A percentile compares a stretch with the other conserved stretches of the same genome.
phyloP scores from a whole-genome alignment of 2,113 vertebrate genomes.

The Cinclus mexicanus region DNA sequence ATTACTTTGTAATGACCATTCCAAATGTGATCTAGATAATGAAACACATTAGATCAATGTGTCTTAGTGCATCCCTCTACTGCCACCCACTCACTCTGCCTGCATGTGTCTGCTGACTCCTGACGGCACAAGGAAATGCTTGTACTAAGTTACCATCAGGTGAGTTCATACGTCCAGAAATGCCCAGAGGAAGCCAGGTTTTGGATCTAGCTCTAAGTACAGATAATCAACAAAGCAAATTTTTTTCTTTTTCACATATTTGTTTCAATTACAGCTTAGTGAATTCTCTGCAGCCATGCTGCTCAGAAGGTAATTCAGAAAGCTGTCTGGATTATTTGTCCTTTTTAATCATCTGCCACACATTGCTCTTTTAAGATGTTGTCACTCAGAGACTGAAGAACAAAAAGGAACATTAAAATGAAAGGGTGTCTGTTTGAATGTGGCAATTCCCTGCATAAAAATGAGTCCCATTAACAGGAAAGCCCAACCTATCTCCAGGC shows the following conservation, averaged over 20 bases:
- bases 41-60: background rate
- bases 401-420: conserved; percentile 39
- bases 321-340: background rate
- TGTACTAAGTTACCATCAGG: background rate
- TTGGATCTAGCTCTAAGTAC: background rate
- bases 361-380: conserved; percentile 26
- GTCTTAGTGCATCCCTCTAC: background rate
- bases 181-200: background rate
- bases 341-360: conserved; percentile 40
- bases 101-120: background rate
- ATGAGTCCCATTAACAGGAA: conserved; percentile 36
- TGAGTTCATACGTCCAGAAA: background rate
- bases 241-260: conserved; percentile 21
- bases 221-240: background rate
- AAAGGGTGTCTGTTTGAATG: conserved; percentile 5
- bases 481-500: conserved; percentile 40
- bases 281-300: conserved; percentile 3
- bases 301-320: conserved; percentile 34
- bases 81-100: background rate
- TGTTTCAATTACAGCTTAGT: conserved; percentile 42
- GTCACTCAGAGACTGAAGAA: conserved; percentile 44
- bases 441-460: conserved; percentile 39
- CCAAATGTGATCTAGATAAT: conserved; percentile 38
- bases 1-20: conserved; percentile 27
- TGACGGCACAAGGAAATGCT: background rate